Percentiles rank a stretch among this genome's conserved stretches.
Conservation (phyloP, 2,888 invertebrate species). For the Cheilosia variabilis region DNA sequence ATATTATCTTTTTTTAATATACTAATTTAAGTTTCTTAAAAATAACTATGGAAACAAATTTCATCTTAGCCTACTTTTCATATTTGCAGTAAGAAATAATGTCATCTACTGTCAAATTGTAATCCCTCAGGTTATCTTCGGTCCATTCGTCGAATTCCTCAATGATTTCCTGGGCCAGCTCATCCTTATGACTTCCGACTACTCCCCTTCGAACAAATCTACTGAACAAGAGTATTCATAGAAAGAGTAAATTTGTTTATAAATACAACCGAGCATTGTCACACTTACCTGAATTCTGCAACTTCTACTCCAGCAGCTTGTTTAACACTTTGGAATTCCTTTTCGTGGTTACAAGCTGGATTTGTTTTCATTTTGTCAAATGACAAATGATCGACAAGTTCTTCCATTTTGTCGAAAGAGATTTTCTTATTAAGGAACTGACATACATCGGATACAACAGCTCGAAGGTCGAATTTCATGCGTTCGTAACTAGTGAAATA, state of each 20-base stretch:
- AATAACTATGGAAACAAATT: slow-evolving; percentile 72
- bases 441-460: slow-evolving; percentile 79
- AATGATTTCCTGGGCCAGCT: slow-evolving; percentile 78
- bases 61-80: slow-evolving; percentile 38
- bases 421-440: slow-evolving; percentile 78
- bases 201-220: slow-evolving; percentile 82
- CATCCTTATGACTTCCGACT: slow-evolving; percentile 82
- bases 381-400: slow-evolving; percentile 79
- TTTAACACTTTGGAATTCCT: slow-evolving; percentile 82
- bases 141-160: slow-evolving; percentile 81
- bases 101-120: slow-evolving; percentile 79
- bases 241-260: background rate
- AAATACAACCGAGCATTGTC: background rate
- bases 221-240: slow-evolving; percentile 19
- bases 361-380: slow-evolving; percentile 82
- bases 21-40: background rate
- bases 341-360: slow-evolving; percentile 81
- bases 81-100: slow-evolving; percentile 80
- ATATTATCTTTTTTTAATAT: background rate
- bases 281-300: slow-evolving; percentile 79
- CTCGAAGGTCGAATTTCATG: slow-evolving; percentile 80
- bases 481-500: slow-evolving; percentile 82
- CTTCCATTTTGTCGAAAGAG: slow-evolving; percentile 75
- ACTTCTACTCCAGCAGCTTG: slow-evolving; percentile 80
- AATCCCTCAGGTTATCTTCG: slow-evolving; percentile 78